phyloP scores from a whole-genome alignment of 2,888 invertebrate species.

The Stenchaetothrips biformis region DNA sequence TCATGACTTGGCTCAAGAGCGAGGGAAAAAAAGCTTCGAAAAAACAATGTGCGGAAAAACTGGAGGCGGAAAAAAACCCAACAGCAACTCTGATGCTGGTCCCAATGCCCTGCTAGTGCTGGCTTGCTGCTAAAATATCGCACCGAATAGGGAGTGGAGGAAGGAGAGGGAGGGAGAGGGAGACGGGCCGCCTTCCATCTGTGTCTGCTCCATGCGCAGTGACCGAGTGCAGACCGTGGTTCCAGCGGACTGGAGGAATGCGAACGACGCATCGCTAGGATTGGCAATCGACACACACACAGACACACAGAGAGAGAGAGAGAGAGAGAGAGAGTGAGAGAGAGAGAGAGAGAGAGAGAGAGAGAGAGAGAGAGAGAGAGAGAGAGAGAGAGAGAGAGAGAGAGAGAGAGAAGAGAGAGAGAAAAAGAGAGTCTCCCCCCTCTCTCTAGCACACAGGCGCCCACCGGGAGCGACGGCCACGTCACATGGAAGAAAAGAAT shows the following conservation, averaged over 20 bases:
- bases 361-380: not conserved
- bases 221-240: not conserved
- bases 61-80: not conserved
- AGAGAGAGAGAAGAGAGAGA: too few relatives aligned
- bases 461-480: not conserved
- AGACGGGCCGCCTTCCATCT: not conserved
- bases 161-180: not conserved
- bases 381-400: not conserved
- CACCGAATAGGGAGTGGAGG: not conserved
- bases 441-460: not conserved
- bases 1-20: too few relatives aligned
- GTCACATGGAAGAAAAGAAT: slow-evolving; percentile 2
- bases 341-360: slow-evolving; percentile 1
- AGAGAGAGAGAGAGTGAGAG: not conserved
- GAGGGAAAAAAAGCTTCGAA: not conserved
- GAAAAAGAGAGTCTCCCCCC: not conserved
- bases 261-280: too few relatives aligned
- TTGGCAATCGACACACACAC: too few relatives aligned
- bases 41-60: not conserved
- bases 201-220: not conserved
- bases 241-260: too few relatives aligned
- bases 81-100: not conserved
- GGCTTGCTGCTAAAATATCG: not conserved
- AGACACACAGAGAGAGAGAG: not conserved
- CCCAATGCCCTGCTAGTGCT: too few relatives aligned